Base-by-base conservation (phyloP, 1,140 invertebrate genomes). In the Pachypeltis micranthus region DNA sequence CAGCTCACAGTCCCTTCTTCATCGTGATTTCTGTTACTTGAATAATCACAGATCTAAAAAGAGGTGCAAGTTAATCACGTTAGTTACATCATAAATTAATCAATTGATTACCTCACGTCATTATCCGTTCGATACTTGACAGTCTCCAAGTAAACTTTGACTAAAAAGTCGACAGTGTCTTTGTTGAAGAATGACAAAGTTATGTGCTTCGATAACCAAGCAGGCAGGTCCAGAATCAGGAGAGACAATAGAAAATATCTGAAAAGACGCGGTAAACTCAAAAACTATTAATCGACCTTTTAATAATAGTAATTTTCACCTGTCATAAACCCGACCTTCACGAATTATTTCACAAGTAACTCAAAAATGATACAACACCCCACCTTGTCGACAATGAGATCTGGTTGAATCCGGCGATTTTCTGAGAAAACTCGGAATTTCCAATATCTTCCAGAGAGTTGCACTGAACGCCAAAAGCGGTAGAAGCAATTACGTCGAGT, bases 401-500 rank as follows among this genome's bases (percentile, higher is more conserved):
- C 26, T 65, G 47, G 26, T 66, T 62, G 54, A 70, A 70, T 24
- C 61, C 54, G 19, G 67, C 55, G 10, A 67, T 66, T n/a, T 64
- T 59, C 47, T 54, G 47, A n/a, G 51, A 61, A 44, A 77, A 75
- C 25, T 72, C 68, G 12, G 74, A 74, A 0, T 71, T 57, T 1
- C 67, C 65, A 14, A 4, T 51, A 14, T 73, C 64, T 27, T 65
- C 68, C 2, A 74, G 26, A 16, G 73, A 72, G 63, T 77, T 68
- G 0, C 69, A 66, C 55, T 66, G 69, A 0, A 77, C 44, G 0
- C 75, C 75, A 61, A 76, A 77, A 0, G 75, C 74, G 25, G 70
- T 70, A 0, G 70, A 74, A 14, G 74, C 76, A 21, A 78, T 78
- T 12, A 76, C 74, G 62, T 78, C 76, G 62, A 74, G 74, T 0